Conservation (phyloP, 2,113 vertebrate species). For the Aldabrachelys gigantea region DNA sequence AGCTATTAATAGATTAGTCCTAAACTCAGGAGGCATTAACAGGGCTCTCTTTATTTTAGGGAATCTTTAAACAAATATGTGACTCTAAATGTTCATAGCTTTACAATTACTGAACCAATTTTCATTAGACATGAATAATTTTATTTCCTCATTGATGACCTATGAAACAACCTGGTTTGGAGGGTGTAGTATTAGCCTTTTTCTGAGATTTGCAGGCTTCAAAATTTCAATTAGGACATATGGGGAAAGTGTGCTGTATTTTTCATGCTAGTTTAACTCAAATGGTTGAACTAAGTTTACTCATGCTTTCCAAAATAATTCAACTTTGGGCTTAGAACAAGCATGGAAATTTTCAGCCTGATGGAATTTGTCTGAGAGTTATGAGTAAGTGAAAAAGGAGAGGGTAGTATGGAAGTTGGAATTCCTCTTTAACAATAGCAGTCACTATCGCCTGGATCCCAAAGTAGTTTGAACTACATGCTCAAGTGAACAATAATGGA, state of each 20-base stretch:
- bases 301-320: conserved; percentile 52
- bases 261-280: conserved; percentile 55
- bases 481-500: conserved; percentile 53
- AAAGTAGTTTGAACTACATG: conserved; percentile 37
- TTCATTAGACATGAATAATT: conserved; percentile 61
- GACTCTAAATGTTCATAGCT: conserved; percentile 46
- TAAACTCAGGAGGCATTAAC: conserved; percentile 16
- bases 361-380: conserved; percentile 43
- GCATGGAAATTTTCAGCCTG: neutral
- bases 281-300: conserved; percentile 58
- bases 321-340: conserved; percentile 29
- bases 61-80: conserved; percentile 51
- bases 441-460: conserved; percentile 50
- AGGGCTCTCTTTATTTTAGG: conserved; percentile 5
- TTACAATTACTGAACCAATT: conserved; percentile 52
- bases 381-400: neutral
- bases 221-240: conserved; percentile 59
- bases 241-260: conserved; percentile 1
- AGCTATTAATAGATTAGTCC: conserved; percentile 22
- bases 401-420: neutral
- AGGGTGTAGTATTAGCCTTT: conserved; percentile 61
- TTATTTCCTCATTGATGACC: conserved; percentile 40
- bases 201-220: conserved; percentile 62
- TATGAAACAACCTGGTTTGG: conserved; percentile 56
- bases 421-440: conserved; percentile 20